A percentile compares a stretch with the other conserved stretches of the same genome.
Evolutionary conservation across 2,888 invertebrate genomes (phyloP).

Genomic region (Sipunculus nudus): DNA sequence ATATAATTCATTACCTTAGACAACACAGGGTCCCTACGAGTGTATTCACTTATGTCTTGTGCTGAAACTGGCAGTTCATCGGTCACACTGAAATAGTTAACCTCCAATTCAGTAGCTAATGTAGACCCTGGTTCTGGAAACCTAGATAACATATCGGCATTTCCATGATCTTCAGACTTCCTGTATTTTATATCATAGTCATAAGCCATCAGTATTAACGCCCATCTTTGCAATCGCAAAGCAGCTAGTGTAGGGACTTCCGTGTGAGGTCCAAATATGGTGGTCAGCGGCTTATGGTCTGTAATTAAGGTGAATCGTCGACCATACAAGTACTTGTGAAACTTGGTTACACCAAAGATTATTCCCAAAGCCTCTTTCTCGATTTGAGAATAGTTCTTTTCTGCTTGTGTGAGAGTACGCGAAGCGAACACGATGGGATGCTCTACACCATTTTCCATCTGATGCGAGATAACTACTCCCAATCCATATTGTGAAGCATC

Average conservation of each 20-base stretch:
- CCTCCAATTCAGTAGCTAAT: neutral
- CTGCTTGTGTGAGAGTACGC: constrained; percentile 61
- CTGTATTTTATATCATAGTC: constrained; percentile 50
- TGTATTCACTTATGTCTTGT: neutral
- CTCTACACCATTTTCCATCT: constrained; percentile 57
- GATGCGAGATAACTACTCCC: constrained; percentile 47
- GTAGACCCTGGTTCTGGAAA: constrained; percentile 7
- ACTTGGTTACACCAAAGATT: constrained; percentile 62
- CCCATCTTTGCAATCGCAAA: constrained; percentile 46
- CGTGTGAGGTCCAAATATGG: constrained; percentile 52
- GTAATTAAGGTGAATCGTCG: constrained; percentile 62
- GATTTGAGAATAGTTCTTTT: constrained; percentile 56
- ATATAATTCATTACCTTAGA: neutral
- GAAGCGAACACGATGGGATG: constrained; percentile 65
- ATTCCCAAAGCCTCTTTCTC: constrained; percentile 62
- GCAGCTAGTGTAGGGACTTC: constrained; percentile 41
- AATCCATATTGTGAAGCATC: constrained; percentile 61
- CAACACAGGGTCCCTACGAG: neutral
- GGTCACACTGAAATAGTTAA: neutral
- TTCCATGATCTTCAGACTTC: constrained; percentile 44
- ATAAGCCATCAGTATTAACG: constrained; percentile 50
- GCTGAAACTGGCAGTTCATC: neutral
- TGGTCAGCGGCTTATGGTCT: constrained; percentile 62
- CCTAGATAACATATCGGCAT: constrained; percentile 52
- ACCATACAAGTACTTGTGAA: constrained; percentile 63